A percentile compares a stretch with the other conserved stretches of the same genome.
Conservation (phyloP, 1,140 invertebrate species). For the Melanaphis sacchari region DNA sequence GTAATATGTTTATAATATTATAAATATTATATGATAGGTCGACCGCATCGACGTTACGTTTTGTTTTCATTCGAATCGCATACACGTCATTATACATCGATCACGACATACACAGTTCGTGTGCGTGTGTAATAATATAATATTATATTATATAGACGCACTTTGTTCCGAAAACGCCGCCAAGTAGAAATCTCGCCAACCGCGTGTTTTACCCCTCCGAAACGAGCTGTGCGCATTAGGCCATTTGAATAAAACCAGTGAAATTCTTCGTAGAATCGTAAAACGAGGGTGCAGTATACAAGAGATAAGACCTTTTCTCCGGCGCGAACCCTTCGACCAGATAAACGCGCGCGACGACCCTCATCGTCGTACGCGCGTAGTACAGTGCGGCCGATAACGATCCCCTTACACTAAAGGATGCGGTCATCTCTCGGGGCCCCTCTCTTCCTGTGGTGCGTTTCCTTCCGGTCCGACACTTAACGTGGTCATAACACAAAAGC, state of each 20-base stretch:
- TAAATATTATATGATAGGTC: background rate
- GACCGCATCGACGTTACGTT: background rate
- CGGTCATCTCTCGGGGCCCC: constrained; percentile 47
- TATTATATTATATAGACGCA: background rate
- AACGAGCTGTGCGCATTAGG: background rate
- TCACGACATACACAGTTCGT: background rate
- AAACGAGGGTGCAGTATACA: constrained; percentile 10
- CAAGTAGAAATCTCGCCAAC: background rate
- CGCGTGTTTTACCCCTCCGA: background rate
- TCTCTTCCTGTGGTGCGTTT: constrained; percentile 16
- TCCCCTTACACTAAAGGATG: constrained; percentile 26
- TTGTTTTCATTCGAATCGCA: background rate
- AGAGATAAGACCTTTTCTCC: constrained; percentile 51
- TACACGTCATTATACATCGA: background rate
- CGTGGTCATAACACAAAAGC: constrained; percentile 32
- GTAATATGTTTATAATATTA: background rate
- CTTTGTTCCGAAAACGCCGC: background rate
- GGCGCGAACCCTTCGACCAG: constrained; percentile 38
- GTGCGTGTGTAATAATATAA: background rate
- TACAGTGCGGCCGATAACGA: constrained; percentile 31
- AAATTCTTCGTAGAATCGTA: constrained; percentile 30
- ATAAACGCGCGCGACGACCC: constrained; percentile 46
- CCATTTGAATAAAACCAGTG: constrained; percentile 46
- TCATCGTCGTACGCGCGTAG: background rate
- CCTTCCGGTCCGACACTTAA: constrained; percentile 57